Percentiles rank a stretch among this genome's conserved stretches.
phyloP scores from a whole-genome alignment of 2,888 invertebrate species.

The Cephus pygmeus region DNA sequence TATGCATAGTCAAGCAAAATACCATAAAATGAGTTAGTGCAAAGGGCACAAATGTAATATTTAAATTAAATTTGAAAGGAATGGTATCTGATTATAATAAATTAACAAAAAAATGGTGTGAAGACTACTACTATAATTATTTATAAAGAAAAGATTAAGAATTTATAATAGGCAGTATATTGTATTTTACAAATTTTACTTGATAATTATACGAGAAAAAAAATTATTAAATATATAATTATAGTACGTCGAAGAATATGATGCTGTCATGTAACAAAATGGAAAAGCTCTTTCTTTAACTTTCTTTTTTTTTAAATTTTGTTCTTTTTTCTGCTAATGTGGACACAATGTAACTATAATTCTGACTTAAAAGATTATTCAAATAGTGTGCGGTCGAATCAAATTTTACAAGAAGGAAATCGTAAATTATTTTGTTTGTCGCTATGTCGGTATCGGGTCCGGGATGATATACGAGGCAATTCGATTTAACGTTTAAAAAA shows the following conservation, averaged over 20 bases:
- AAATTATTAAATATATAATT: slow-evolving; percentile 45
- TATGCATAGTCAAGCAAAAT: slow-evolving; percentile 45
- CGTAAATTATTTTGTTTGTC: not conserved
- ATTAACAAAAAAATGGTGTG: slow-evolving; percentile 61
- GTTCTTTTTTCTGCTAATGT: not conserved
- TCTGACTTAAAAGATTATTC: not conserved
- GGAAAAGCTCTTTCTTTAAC: not conserved
- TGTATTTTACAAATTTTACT: slow-evolving; percentile 66
- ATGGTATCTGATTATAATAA: slow-evolving; percentile 55
- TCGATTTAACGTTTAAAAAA: slow-evolving; percentile 9
- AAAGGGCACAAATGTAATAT: slow-evolving; percentile 66
- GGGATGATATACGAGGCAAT: not conserved
- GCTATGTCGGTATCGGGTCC: not conserved
- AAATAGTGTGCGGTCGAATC: not conserved
- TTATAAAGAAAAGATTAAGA: slow-evolving; percentile 62
- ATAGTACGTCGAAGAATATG: slow-evolving; percentile 47
- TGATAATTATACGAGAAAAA: slow-evolving; percentile 50
- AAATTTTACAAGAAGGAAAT: not conserved
- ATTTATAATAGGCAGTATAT: slow-evolving; percentile 62
- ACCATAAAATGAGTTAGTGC: slow-evolving; percentile 54
- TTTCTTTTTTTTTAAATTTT: not conserved
- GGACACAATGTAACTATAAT: not conserved
- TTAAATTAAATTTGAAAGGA: slow-evolving; percentile 50
- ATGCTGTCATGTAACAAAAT: slow-evolving; percentile 32
- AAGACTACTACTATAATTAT: slow-evolving; percentile 65